Evolutionary conservation across 2,113 vertebrate species (phyloP).

Genomic region (Ceyx cyanopectus): DNA sequence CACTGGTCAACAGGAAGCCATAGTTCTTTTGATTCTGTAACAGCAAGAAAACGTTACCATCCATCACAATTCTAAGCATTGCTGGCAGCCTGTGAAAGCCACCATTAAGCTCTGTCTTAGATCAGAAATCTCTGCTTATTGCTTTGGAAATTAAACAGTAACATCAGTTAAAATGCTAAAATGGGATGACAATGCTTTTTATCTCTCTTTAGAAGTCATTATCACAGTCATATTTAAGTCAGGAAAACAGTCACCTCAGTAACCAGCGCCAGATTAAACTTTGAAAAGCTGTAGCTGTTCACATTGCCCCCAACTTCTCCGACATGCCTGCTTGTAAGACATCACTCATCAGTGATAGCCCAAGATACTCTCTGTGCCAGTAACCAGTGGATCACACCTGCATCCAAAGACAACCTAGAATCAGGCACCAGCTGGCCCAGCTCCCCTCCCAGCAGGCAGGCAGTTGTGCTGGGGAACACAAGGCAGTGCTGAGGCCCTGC

Average conservation of each 20-base stretch:
- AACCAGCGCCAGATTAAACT: background rate
- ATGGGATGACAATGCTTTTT: background rate
- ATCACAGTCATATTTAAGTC: background rate
- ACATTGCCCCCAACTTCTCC: background rate
- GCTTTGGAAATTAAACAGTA: background rate
- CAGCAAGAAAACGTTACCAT: background rate
- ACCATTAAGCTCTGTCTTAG: background rate
- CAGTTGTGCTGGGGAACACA: rapidly evolving
- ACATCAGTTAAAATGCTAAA: background rate
- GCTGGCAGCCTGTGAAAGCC: rapidly evolving
- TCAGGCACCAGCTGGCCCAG: background rate
- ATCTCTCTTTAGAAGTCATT: background rate
- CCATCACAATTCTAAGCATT: background rate
- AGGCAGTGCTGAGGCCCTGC: rapidly evolving
- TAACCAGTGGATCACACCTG: no score
- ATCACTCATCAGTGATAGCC: rapidly evolving
- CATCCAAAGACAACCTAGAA: background rate
- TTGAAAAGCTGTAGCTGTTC: background rate
- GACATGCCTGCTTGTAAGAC: background rate
- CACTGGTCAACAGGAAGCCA: background rate
- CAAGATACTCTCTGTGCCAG: background rate
- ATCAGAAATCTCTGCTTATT: background rate
- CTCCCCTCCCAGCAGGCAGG: background rate
- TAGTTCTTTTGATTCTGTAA: background rate
- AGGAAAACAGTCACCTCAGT: background rate